Base-by-base conservation (phyloP, 2,888 invertebrate genomes). In the Drosophila antonietae region DNA sequence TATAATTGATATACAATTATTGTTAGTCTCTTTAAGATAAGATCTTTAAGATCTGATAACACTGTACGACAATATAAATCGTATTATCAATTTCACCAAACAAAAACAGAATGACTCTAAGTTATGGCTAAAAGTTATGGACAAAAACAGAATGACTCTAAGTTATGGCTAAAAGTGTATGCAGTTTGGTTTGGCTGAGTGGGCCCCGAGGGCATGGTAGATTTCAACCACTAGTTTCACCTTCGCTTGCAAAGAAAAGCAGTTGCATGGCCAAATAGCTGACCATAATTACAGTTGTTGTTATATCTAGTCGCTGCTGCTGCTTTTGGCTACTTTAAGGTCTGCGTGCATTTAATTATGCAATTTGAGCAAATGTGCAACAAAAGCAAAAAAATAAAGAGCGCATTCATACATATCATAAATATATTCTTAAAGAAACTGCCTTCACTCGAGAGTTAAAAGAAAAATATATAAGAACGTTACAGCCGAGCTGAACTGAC, bases 311-410 rank as follows among this genome's bases (percentile, higher is more conserved):
- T 15, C 61, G 64, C 60, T 60, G 67, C 62, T 18, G 31, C 41
- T 33, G 39, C 39, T 41, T 56, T 56, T 73, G 69, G 58, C 69
- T 72, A 77, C 61, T 74, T 71, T 77, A 74, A 85, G 87, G 84
- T 89, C 81, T 89, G 89, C 85, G 87, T 89, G 89, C 89, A 81
- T 80, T 89, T 87, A 85, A 85, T 85, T 85, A 81, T 87, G 85
- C 85, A 85, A 87, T 89, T 88, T 89, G 81, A 83, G 89, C 89
- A 84, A 89, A 81, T 87, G 70, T 46, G 39, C 60, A 59, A 59
- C 57, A 49, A 55, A 63, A 68, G 51, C 20, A 66, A 60, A 44
- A 31, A 52, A 55, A 70, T 47, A 68, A 70, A 51, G 37, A 55
- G 8, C n/a, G n/a, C 52, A 68, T 46, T 44, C 35, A 65, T n/a